Evolutionary conservation across 1,140 invertebrate genomes (phyloP).

Genomic region (Drosophila parvula): DNA sequence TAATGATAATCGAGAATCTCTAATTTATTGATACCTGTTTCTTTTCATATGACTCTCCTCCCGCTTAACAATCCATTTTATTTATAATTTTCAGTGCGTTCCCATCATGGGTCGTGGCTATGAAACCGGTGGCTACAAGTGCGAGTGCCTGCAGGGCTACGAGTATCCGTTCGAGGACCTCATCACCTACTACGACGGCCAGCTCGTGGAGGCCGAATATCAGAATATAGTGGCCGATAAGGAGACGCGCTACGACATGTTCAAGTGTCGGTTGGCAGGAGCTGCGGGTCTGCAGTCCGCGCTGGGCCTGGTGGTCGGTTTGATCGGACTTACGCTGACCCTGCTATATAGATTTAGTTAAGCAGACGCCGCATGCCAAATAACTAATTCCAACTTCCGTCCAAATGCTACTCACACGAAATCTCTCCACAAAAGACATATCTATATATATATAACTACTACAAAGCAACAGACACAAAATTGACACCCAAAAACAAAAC

Average conservation of each 20-base stretch:
- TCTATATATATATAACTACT: slow-evolving; percentile 17
- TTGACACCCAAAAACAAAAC: slow-evolving; percentile 82
- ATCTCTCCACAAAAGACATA: slow-evolving; percentile 48
- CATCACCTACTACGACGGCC: slow-evolving; percentile 98
- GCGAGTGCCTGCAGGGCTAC: slow-evolving; percentile 98
- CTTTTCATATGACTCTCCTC: neutral
- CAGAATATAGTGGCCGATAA: slow-evolving; percentile 92
- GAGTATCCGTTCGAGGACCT: slow-evolving; percentile 98
- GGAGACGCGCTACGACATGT: slow-evolving; percentile 93
- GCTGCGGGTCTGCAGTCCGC: slow-evolving; percentile 87
- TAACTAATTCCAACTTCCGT: slow-evolving; percentile 63
- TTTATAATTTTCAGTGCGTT: slow-evolving; percentile 90
- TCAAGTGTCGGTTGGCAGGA: slow-evolving; percentile 95
- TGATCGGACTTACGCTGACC: slow-evolving; percentile 74
- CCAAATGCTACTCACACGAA: slow-evolving; percentile 58
- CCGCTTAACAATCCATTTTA: no score
- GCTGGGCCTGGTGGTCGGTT: slow-evolving; percentile 73
- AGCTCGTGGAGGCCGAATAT: slow-evolving; percentile 97
- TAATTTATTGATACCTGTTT: no score
- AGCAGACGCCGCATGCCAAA: slow-evolving; percentile 60
- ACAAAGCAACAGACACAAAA: slow-evolving; percentile 72
- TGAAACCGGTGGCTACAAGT: slow-evolving; percentile 98
- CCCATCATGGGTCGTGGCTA: slow-evolving; percentile 96
- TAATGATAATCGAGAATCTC: no score
- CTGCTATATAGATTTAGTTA: slow-evolving; percentile 82